Percentiles rank a stretch among this genome's conserved stretches.
phyloP scores from a whole-genome alignment of 2,888 invertebrate genomes.

The Catocala nupta region DNA sequence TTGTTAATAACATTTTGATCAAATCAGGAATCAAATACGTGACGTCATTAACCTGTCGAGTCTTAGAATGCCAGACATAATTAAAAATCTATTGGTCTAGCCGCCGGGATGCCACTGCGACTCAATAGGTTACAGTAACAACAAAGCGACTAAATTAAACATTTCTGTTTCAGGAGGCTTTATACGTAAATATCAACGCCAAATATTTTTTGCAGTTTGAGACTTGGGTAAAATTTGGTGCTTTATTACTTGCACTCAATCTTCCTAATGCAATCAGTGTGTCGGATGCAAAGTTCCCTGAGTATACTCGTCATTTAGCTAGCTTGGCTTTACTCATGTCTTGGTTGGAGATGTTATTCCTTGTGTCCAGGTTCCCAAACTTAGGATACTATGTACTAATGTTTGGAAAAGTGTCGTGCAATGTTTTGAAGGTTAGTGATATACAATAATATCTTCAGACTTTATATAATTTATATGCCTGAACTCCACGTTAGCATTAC shows the following conservation, averaged over 20 bases:
- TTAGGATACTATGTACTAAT: conserved; percentile 88
- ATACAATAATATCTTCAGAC: too few relatives aligned
- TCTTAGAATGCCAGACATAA: too few relatives aligned
- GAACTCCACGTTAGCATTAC: too few relatives aligned
- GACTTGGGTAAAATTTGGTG: conserved; percentile 83
- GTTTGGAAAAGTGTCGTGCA: conserved; percentile 88
- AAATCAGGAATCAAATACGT: too few relatives aligned
- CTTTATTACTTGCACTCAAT: conserved; percentile 70
- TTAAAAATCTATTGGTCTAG: too few relatives aligned
- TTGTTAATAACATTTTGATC: too few relatives aligned
- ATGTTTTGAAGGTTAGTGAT: conserved; percentile 82
- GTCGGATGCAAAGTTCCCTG: conserved; percentile 52
- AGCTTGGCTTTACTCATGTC: conserved; percentile 84
- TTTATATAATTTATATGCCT: too few relatives aligned
- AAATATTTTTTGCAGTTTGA: conserved; percentile 82
- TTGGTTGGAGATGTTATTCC: conserved; percentile 87
- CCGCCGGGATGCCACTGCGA: too few relatives aligned
- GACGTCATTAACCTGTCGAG: too few relatives aligned
- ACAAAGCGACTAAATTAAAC: too few relatives aligned
- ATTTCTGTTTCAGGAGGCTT: conserved; percentile 73
- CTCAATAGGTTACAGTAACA: too few relatives aligned
- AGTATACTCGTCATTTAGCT: conserved; percentile 84
- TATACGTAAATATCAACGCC: conserved; percentile 75
- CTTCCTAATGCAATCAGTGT: conserved; percentile 61
- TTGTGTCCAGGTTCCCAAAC: conserved; percentile 86